phyloP scores from a whole-genome alignment of 64 coral and sea anemone genomes.

The Orbicella faveolata region DNA sequence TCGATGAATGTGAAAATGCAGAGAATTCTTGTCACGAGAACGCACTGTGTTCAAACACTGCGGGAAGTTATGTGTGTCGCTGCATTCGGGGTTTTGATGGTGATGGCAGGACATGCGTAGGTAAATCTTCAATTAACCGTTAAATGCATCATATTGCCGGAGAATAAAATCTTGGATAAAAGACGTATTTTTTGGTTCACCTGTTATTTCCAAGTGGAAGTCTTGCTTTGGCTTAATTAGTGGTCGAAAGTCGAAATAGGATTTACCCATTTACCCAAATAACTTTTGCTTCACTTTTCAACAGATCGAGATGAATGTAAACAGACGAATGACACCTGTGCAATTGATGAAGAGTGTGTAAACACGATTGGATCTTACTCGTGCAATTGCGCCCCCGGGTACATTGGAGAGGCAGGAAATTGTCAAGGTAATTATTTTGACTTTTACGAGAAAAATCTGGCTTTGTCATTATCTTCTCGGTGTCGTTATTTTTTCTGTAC shows the following conservation, averaged over 20 bases:
- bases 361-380: slow-evolving; percentile 9
- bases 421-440: background rate
- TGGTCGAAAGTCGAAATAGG: too few relatives aligned
- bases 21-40: background rate
- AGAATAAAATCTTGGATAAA: background rate
- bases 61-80: background rate
- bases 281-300: too few relatives aligned
- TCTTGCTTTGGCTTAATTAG: too few relatives aligned
- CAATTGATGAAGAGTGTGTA: background rate
- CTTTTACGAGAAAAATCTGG: too few relatives aligned
- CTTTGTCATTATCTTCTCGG: too few relatives aligned
- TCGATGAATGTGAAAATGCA: background rate
- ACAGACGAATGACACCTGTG: background rate
- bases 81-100: background rate
- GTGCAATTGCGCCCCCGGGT: slow-evolving; percentile 7
- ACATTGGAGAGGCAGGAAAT: slow-evolving; percentile 27
- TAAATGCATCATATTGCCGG: too few relatives aligned
- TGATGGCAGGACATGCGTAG: background rate
- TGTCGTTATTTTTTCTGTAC: too few relatives aligned
- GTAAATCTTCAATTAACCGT: background rate
- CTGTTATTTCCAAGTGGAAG: background rate
- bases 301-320: slow-evolving; percentile 35
- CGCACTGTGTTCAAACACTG: background rate
- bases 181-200: background rate
- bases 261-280: too few relatives aligned